Percentiles rank a stretch among this genome's conserved stretches.
Conservation (phyloP, 2,797 vertebrate genomes). For the Cossypha heuglini region DNA sequence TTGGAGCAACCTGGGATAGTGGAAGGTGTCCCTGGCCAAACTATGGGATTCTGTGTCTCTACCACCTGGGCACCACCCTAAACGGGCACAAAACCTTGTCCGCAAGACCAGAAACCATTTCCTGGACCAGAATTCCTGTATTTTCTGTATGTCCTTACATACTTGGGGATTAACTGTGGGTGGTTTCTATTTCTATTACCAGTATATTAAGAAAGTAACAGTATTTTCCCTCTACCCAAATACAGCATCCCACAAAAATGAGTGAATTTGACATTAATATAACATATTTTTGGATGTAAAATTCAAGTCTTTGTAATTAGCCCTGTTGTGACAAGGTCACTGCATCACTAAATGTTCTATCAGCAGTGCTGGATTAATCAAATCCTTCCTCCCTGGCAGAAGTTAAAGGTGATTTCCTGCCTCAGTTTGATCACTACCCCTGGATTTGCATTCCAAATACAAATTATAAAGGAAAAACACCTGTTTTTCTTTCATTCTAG, state of each 20-base stretch:
- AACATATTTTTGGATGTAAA: not conserved
- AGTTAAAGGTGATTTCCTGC: not conserved
- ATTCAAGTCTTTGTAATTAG: not conserved
- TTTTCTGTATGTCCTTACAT: fast-evolving
- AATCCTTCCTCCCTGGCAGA: not conserved
- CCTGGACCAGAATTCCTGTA: not conserved
- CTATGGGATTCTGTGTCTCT: not conserved
- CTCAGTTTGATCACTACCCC: not conserved
- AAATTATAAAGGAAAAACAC: not conserved
- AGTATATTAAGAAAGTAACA: not conserved
- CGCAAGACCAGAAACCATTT: not conserved
- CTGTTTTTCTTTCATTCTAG: constrained; percentile 75
- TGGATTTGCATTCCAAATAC: not conserved
- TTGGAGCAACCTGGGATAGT: not conserved
- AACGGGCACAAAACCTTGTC: not conserved
- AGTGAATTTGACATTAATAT: not conserved
- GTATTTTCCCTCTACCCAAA: not conserved
- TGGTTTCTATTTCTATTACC: not conserved
- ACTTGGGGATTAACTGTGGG: not conserved
- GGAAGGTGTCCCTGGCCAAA: not conserved
- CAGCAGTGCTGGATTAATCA: not conserved
- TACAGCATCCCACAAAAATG: not conserved
- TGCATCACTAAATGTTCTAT: not conserved
- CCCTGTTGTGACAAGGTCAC: not conserved
- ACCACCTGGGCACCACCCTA: not conserved